Conservation (phyloP, 53 echinoderm and acorn worm species). For the Zoroaster sp. region DNA sequence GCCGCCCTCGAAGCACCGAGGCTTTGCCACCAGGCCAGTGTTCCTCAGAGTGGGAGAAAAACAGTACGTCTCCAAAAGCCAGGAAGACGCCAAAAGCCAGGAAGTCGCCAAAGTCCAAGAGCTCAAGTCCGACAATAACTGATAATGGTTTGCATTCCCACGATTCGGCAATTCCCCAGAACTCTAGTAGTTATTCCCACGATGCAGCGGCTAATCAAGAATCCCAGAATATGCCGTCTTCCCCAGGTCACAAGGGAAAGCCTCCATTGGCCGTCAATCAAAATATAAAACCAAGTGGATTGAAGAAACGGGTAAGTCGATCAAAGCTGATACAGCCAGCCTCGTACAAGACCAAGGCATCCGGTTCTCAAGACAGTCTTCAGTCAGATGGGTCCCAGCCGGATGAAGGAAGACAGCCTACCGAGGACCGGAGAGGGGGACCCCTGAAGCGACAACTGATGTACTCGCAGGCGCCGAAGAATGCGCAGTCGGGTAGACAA, state of each 20-base stretch:
- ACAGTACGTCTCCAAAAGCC: no score
- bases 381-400: conserved; percentile 12
- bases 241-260: conserved; percentile 1
- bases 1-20: neutral
- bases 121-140: neutral
- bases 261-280: neutral
- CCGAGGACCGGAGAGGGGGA: conserved; percentile 25
- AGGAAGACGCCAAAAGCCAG: neutral
- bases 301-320: conserved; percentile 23
- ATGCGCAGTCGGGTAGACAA: neutral
- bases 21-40: neutral
- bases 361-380: conserved; percentile 34
- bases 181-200: neutral
- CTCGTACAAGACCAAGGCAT: conserved; percentile 34
- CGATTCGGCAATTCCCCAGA: neutral
- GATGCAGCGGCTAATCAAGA: neutral
- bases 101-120: neutral
- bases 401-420: conserved; percentile 15
- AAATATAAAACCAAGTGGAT: neutral
- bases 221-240: neutral
- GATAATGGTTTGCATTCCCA: neutral
- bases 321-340: conserved; percentile 37
- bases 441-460: conserved; percentile 19
- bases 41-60: neutral
- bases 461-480: neutral